A percentile compares a stretch with the other conserved stretches of the same genome.
phyloP scores from a whole-genome alignment of 2,113 vertebrate species.

The Megaceryle torquata region DNA sequence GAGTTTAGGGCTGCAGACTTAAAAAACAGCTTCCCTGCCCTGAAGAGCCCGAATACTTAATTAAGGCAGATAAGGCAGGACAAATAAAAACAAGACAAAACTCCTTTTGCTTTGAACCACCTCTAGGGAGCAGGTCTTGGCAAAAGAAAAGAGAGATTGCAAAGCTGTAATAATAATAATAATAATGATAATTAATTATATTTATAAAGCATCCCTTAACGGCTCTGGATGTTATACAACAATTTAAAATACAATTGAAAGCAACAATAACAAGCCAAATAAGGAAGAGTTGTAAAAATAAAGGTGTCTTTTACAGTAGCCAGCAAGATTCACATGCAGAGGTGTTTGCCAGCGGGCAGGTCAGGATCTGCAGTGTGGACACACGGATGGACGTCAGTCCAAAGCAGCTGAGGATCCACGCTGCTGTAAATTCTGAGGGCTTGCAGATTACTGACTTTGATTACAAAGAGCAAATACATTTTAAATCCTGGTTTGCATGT shows the following conservation, averaged over 20 bases:
- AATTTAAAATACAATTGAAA: neutral
- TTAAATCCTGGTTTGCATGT: neutral
- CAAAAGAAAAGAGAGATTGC: slow-evolving; percentile 52
- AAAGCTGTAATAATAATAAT: slow-evolving; percentile 48
- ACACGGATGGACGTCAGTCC: rapidly evolving
- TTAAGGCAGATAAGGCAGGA: slow-evolving; percentile 52
- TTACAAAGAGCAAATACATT: neutral
- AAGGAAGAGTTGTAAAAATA: neutral
- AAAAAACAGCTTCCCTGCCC: slow-evolving; percentile 31
- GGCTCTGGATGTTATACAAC: neutral
- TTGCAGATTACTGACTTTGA: neutral
- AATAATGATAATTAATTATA: slow-evolving; percentile 60
- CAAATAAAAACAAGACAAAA: slow-evolving; percentile 55
- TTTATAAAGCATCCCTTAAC: slow-evolving; percentile 43
- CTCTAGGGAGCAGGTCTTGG: slow-evolving; percentile 58
- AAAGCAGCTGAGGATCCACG: neutral
- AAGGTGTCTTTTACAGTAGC: neutral
- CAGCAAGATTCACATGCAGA: neutral
- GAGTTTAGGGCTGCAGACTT: slow-evolving; percentile 9
- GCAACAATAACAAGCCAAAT: neutral
- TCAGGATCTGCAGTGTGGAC: neutral
- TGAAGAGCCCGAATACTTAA: slow-evolving; percentile 20
- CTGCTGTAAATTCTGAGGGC: neutral
- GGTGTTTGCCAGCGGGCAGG: neutral
- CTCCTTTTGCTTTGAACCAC: slow-evolving; percentile 48